phyloP scores from a whole-genome alignment of 1,140 invertebrate genomes.

The Drosophila saltans region DNA sequence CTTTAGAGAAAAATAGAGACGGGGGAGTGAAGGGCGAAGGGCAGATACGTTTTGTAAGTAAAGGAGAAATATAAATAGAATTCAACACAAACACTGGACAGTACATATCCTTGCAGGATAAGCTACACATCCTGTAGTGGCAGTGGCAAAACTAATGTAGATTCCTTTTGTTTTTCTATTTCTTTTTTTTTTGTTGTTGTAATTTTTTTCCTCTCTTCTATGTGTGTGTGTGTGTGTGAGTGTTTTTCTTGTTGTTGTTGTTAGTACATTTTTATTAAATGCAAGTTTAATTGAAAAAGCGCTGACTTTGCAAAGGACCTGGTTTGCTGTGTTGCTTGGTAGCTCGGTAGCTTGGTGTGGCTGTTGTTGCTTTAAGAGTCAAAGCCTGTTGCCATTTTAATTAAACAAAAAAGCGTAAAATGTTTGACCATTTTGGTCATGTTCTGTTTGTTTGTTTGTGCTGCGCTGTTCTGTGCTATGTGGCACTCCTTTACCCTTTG shows the following conservation, averaged over 20 bases:
- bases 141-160: slow-evolving; percentile 51
- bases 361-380: slow-evolving; percentile 24
- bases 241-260: no score
- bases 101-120: slow-evolving; percentile 33
- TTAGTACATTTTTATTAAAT: slow-evolving; percentile 62
- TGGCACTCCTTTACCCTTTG: no score
- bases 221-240: no score
- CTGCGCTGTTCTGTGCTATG: background rate
- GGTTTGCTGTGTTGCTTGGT: background rate
- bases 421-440: slow-evolving; percentile 65
- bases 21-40: no score
- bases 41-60: background rate
- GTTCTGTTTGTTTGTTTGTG: slow-evolving; percentile 5
- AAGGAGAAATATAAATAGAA: slow-evolving; percentile 44
- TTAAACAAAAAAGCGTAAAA: slow-evolving; percentile 79
- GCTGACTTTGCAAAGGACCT: slow-evolving; percentile 39
- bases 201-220: slow-evolving; percentile 9
- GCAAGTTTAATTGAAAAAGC: slow-evolving; percentile 76
- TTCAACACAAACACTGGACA: slow-evolving; percentile 38
- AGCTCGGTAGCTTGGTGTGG: background rate
- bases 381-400: slow-evolving; percentile 75
- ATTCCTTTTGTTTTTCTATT: slow-evolving; percentile 28
- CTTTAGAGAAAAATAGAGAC: background rate
- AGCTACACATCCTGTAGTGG: slow-evolving; percentile 9
- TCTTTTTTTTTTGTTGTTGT: slow-evolving; percentile 1